Conservation (phyloP, 2,888 invertebrate species). For the Torymus tubicola region DNA sequence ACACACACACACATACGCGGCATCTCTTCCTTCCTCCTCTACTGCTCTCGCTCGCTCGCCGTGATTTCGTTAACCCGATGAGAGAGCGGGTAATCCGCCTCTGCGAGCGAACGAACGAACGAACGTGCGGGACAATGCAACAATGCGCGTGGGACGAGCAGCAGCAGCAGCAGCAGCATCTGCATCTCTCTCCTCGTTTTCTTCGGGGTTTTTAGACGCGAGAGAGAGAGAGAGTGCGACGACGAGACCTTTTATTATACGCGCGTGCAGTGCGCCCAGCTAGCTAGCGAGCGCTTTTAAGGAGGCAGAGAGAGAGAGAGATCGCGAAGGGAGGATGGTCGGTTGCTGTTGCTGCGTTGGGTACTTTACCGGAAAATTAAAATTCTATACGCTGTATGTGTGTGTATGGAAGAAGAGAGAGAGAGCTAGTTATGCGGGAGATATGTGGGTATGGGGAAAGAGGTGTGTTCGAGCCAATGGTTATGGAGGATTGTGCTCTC, state of each 20-base stretch:
- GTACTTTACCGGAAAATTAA: conserved; percentile 49
- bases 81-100: conserved; percentile 46
- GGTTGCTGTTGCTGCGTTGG: background rate
- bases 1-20: conserved; percentile 22
- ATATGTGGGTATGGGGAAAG: too few species aligned
- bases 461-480: too few species aligned
- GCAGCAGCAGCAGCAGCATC: conserved; percentile 37
- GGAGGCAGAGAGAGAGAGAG: too few species aligned
- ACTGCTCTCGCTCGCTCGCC: background rate
- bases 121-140: conserved; percentile 55
- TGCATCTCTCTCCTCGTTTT: conserved; percentile 45
- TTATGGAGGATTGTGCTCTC: too few species aligned
- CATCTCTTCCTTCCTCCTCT: conserved; percentile 8
- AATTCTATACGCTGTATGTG: conserved; percentile 43
- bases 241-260: conserved; percentile 33
- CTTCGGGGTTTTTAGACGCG: conserved; percentile 17
- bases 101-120: background rate
- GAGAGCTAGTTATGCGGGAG: too few species aligned
- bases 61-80: conserved; percentile 58
- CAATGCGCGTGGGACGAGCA: conserved; percentile 58
- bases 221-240: too few species aligned
- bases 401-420: too few species aligned
- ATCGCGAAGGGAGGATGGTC: too few species aligned
- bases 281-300: too few species aligned
- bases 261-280: background rate